A percentile compares a stretch with the other conserved stretches of the same genome.
phyloP scores from a whole-genome alignment of 1,140 invertebrate species.

The Goniozus legneri region DNA sequence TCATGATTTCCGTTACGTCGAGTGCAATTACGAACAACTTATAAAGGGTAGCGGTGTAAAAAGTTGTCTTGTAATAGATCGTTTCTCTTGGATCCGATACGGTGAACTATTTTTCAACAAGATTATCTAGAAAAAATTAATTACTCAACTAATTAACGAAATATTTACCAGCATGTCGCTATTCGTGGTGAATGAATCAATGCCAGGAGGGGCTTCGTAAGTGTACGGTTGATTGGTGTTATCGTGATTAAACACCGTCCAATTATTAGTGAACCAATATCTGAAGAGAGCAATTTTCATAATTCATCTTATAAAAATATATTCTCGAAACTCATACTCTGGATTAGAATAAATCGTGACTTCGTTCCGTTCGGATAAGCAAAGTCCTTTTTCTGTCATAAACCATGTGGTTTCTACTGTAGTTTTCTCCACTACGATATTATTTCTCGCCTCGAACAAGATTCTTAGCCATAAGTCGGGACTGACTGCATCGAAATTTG shows the following conservation, averaged over 20 bases:
- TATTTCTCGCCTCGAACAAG: slow-evolving; percentile 18
- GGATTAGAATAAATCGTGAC: slow-evolving; percentile 11
- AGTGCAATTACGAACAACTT: neutral
- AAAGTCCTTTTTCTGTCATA: slow-evolving; percentile 24
- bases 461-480: slow-evolving; percentile 21
- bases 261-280: slow-evolving; percentile 34
- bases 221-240: neutral
- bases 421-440: neutral
- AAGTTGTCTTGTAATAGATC: neutral
- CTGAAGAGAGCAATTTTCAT: slow-evolving; percentile 14
- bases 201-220: neutral
- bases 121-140: neutral
- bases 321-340: slow-evolving; percentile 16
- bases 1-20: no score
- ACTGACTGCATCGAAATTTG: slow-evolving; percentile 10
- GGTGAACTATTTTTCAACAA: neutral
- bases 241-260: slow-evolving; percentile 16
- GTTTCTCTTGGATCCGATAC: neutral
- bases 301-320: neutral
- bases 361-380: slow-evolving; percentile 9
- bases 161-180: neutral
- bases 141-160: neutral
- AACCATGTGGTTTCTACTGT: slow-evolving; percentile 3
- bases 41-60: neutral
- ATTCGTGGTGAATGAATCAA: neutral